Base-by-base conservation (phyloP, 2,888 invertebrate species). In the Epinotia demarniana region DNA sequence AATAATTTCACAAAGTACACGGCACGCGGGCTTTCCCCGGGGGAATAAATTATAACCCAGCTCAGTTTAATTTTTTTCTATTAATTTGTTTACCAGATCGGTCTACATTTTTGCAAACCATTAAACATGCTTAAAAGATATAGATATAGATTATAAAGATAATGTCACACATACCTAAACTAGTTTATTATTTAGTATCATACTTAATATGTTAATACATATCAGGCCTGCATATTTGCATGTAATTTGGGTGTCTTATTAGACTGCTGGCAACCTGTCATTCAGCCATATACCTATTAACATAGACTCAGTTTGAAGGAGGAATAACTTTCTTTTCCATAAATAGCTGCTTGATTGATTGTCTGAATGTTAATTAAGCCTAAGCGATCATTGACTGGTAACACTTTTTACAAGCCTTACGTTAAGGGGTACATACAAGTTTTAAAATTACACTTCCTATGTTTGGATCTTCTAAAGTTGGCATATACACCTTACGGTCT, bases 1-100 rank as follows among this genome's bases (percentile, higher is more conserved):
- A 88, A 84, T 89, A 89, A 88, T 87, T 90, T 85, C 85, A 80
- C 80, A 75, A 80, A 79, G 79, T 81, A 81, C 79, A 78, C 77
- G 82, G 77, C 71, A 72, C 72, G 73, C 77, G 76, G 77, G 79
- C 83, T 83, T 82, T 83, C 83, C 77, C 79, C 76, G 73, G 73
- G 71, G 62, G 74, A 79, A 79, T 76, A 79, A 58, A 66, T 66
- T 67, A 72, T 55, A 61, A 58, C 55, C 19, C 43, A 46, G 27
- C 57, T 46, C 33, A 19, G 49, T 39, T 19, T 60, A 23, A 70
- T 60, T 71, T 61, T 39, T 60, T 13, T 70, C 23, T 39, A 39
- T n/a, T 16, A 58, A 63, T 23, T 33, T 63, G 33, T 68, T 68
- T 63, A 49, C 69, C 43, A 19, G 57, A 27, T 8, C 9, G 43